Evolutionary conservation across 2,888 invertebrate genomes (phyloP), one percentile per base, ranked within the genome.

Genomic region (Heliconius hortense): DNA sequence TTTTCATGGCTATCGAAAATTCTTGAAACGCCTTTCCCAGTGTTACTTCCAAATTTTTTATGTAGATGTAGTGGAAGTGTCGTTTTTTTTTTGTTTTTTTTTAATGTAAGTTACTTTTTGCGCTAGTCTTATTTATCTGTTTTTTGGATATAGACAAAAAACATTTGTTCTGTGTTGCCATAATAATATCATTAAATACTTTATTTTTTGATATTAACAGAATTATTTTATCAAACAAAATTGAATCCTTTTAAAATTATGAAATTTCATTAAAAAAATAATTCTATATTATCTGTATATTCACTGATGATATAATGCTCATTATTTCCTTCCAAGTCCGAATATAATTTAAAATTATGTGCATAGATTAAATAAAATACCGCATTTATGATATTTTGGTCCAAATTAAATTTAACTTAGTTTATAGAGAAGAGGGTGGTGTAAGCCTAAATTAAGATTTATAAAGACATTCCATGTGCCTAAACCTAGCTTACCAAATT

Each of bases 401-500:
- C 39, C 39, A 66, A 66, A 66, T 39, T 64, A 35, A 2, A 39
- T n/a, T 66, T 13, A 66, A 66, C 11, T 66, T 66, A 39, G 24
- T 24, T 66, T 66, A 13, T 39, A 15, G 11, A 26, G 26, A 43
- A 39, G 31, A 10, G 5, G n/a, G 2, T 7, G n/a, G 21, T 53
- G 28, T 53, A n/a, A 56, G 24, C 15, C 24, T 59, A 26, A 4
- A 39, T 72, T n/a, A n/a, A 63, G 66, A 69, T 48, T 69, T 31
- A 28, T 73, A 73, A 28, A 68, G 24, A 70, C 72, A 77, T 76
- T 77, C 77, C 66, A 85, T 85, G 87, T 88, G 88, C 87, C 87
- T 87, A 79, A 85, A 78, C 72, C 79, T 74, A 76, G 67, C 66
- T 35, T 28, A 73, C 60, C n/a, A 31, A 26, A 59, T 48, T 39